Conservation (phyloP, 2,113 vertebrate genomes). For the Heteronetta atricapilla region DNA sequence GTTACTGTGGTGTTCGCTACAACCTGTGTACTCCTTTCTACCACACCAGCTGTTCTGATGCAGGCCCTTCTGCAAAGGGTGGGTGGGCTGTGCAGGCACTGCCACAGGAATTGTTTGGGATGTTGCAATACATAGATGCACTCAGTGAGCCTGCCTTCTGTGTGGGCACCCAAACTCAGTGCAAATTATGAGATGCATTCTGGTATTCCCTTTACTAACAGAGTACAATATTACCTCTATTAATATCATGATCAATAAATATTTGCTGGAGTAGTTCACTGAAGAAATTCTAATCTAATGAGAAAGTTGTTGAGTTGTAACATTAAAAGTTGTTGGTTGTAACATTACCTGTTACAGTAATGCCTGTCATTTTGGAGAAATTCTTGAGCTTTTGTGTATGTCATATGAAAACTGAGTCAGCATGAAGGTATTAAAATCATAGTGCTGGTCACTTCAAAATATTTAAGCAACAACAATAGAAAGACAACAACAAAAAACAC, state of each 20-base stretch:
- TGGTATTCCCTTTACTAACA: not conserved
- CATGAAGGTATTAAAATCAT: not conserved
- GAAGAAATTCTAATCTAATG: not conserved
- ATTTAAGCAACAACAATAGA: too few species aligned
- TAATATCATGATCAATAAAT: not conserved
- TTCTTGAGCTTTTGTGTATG: not conserved
- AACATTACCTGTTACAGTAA: not conserved
- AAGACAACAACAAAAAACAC: not conserved
- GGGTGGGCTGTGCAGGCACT: not conserved
- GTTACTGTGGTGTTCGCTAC: not conserved
- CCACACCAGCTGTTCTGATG: not conserved
- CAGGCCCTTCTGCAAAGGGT: not conserved
- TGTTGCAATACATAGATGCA: not conserved
- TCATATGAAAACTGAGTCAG: not conserved
- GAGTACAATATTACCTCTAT: not conserved
- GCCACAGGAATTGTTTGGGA: not conserved
- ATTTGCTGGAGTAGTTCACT: not conserved
- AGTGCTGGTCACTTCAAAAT: not conserved
- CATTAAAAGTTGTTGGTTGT: too few species aligned
- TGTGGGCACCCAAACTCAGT: not conserved
- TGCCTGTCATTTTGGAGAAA: not conserved
- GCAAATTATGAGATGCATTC: fast-evolving
- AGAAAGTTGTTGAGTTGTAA: not conserved
- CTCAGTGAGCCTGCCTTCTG: not conserved
- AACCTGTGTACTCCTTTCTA: not conserved